Base-by-base conservation (phyloP, 2,113 vertebrate species). In the Shinisaurus crocodilurus region DNA sequence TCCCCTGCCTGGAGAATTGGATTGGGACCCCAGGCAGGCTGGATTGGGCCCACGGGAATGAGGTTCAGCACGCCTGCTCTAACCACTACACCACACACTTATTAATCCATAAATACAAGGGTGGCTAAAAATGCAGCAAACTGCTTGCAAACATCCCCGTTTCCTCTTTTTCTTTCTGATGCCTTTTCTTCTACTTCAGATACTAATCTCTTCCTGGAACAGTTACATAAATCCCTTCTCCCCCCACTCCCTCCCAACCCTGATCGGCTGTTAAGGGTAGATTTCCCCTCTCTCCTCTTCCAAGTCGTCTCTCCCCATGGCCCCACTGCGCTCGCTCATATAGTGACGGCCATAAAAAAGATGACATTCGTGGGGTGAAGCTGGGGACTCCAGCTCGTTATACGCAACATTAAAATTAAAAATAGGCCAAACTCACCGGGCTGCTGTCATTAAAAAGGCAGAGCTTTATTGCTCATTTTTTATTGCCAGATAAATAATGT, bases 331-430 rank as follows among this genome's bases (percentile, higher is more conserved):
- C 89, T 94, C 2, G 0, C 89, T 94, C 2, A 0, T 60, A 77
- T 76, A 93, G 90, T 48, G 93, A 91, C 25, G 63, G 91, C 13
- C 90, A 76, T 94, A 93, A 96, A 95, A 70, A 67, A 82, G 90
- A 87, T 94, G 94, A 95, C 90, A 95, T 85, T 89, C 91, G 85
- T 45, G 27, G 86, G 91, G 69, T 80, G 90, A 92, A 92, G 54
- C 75, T 76, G 83, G 89, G 94, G 85, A 70, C 70, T 82, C 74
- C 72, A 57, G 90, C 86, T 91, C 80, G 93, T 94, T 93, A 94
- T 87, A 91, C 63, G 90, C 90, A 91, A 94, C 95, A 92, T 96
- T 93, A 96, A 96, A 85, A 95, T 94, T 95, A 96, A 96, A 96
- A 95, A 96, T 89, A 88, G 90, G 77, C 90, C 87, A 89, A 88